A percentile compares a stretch with the other conserved stretches of the same genome.
Evolutionary conservation across 2,888 invertebrate species (phyloP).

Genomic region (Patella depressa): DNA sequence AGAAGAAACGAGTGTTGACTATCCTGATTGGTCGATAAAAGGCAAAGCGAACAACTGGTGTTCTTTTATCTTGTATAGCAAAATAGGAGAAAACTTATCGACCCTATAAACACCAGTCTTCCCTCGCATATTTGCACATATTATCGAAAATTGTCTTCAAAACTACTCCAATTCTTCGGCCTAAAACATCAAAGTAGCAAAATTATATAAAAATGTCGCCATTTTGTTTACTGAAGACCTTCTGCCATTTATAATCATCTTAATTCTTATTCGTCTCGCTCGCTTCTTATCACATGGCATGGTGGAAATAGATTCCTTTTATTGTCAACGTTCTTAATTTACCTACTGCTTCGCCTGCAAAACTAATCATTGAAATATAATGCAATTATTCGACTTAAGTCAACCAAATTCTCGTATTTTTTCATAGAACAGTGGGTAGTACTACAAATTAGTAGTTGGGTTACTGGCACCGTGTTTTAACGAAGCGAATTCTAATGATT

Average conservation of each 20-base stretch:
- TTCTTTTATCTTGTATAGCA: constrained; percentile 8
- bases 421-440: neutral
- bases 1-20: constrained; percentile 4
- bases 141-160: constrained; percentile 7
- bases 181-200: neutral
- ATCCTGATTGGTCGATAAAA: constrained; percentile 12
- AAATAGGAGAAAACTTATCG: neutral
- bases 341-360: neutral
- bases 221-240: constrained; percentile 1
- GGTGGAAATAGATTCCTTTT: neutral
- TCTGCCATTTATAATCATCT: constrained; percentile 7
- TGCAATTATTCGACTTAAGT: neutral
- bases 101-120: neutral
- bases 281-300: neutral
- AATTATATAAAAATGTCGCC: neutral
- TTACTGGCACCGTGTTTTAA: neutral
- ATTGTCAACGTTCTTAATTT: neutral
- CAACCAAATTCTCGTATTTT: neutral
- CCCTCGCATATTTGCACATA: constrained; percentile 1
- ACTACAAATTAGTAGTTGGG: neutral
- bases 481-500: constrained; percentile 5
- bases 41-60: neutral
- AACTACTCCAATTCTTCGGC: neutral
- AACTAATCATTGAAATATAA: constrained; percentile 10
- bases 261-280: constrained; percentile 5